A percentile compares a stretch with the other conserved stretches of the same genome.
These are phyloP conservation scores for Percopsis omiscomaycus DNA, from an alignment of 2,797 vertebrate species.

Conservation along the genomic window DNA sequence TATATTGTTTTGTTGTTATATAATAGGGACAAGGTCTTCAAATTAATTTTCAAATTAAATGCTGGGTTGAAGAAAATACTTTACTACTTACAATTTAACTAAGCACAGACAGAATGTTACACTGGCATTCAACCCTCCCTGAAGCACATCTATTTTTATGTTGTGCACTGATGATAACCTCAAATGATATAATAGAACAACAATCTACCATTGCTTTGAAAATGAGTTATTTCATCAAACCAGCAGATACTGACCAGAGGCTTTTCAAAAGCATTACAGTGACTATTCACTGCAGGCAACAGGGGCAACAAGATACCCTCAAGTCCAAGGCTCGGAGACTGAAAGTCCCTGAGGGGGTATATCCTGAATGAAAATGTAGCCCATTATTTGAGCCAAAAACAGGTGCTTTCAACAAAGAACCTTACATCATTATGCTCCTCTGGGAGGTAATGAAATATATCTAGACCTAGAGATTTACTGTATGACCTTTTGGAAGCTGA, in stretches of 20 bases:
- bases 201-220: constrained; percentile 27
- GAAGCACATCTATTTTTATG: constrained; percentile 4
- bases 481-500: constrained; percentile 50
- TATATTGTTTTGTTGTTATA: too few species aligned
- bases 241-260: constrained; percentile 26
- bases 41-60: too few species aligned
- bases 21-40: too few species aligned
- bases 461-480: constrained; percentile 55
- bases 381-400: constrained; percentile 64
- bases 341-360: constrained; percentile 54
- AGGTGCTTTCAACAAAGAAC: constrained; percentile 70
- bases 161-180: constrained; percentile 8
- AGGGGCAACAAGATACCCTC: constrained; percentile 56
- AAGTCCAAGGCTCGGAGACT: constrained; percentile 38
- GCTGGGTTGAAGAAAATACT: constrained; percentile 12
- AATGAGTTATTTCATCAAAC: constrained; percentile 13
- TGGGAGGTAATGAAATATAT: constrained; percentile 59
- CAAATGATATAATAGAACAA: constrained; percentile 10
- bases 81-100: too few species aligned
- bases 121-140: neutral
- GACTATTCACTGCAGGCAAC: constrained; percentile 33
- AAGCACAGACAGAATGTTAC: neutral
- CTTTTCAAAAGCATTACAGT: constrained; percentile 28
- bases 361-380: constrained; percentile 55
- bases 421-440: constrained; percentile 51